Evolutionary conservation across 2,797 vertebrate species (phyloP), one percentile per base, ranked within the genome.

Genomic region (Picus viridis): DNA sequence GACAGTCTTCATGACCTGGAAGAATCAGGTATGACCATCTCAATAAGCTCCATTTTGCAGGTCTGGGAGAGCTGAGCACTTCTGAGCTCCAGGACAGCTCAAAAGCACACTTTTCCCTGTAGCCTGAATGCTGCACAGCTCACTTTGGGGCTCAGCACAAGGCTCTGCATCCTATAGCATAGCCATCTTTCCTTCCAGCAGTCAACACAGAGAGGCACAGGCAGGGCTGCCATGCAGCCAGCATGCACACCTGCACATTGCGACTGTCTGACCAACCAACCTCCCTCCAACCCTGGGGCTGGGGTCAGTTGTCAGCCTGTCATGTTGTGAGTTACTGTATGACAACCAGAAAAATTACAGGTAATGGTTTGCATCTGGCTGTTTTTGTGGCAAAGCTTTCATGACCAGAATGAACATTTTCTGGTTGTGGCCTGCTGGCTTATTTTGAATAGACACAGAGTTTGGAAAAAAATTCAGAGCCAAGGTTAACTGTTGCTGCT

Each of bases 401-500:
- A 23, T 4, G 27, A 43, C 5, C 14, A 65, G 23, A 75, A 32
- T 65, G 23, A 22, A 41, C 11, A 12, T 67, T 78, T 89, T 72
- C 47, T 34, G 13, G 23, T 8, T 36, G 45, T 2, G 2, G 8
- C 57, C 30, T 69, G 8, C 17, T 16, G 7, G 61, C 12, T n/a
- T 73, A n/a, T 20, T 43, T 67, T 72, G 70, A 45, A 30, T 32
- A n/a, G 82, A 36, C 5, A 5, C 1, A 15, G 22, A 63, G 16
- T 3, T 19, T 49, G 49, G 43, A 53, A 92, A 92, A 59, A 5
- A 6, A 73, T 41, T 54, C 1, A 1, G 10, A 57, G 61, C 58
- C 0, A 2, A 51, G 22, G 34, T 45, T 51, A 79, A 41, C 24
- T 9, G 18, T 26, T 1, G 0, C 15, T 68, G 1, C 65, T 75